Percentiles rank a stretch among this genome's conserved stretches.
Conservation (phyloP, 1,140 invertebrate genomes). For the Pseudomyrmex sp. region DNA sequence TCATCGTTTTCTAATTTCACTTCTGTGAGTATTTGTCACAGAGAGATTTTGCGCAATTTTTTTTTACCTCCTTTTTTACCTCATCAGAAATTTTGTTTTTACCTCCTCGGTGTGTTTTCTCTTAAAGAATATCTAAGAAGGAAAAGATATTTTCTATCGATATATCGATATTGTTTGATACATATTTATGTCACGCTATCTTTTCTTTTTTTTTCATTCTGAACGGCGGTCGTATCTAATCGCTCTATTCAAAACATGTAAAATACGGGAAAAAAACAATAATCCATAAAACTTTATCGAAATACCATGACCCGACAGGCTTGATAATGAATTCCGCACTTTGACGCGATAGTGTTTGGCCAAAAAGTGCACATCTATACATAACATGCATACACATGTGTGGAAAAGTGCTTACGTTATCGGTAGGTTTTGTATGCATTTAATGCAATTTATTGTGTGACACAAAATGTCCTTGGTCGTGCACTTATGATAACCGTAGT, state of each 20-base stretch:
- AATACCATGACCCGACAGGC: not conserved
- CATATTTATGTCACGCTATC: not conserved
- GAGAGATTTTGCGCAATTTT: not conserved
- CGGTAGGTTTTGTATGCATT: not conserved
- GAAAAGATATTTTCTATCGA: no score
- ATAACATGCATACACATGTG: no score
- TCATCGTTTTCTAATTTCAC: slow-evolving; percentile 1
- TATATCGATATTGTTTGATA: not conserved
- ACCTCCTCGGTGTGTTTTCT: no score
- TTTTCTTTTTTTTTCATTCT: slow-evolving; percentile 6
- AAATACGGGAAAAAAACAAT: not conserved
- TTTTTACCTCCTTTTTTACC: not conserved
- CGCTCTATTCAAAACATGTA: slow-evolving; percentile 12
- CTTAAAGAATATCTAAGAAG: no score
- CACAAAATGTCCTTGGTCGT: slow-evolving; percentile 8
- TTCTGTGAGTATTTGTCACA: not conserved
- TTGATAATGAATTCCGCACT: not conserved
- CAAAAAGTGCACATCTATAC: not conserved
- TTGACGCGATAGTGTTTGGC: not conserved
- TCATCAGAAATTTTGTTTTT: no score
- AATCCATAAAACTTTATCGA: slow-evolving; percentile 17
- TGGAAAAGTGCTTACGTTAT: not conserved
- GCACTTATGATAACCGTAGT: slow-evolving; percentile 42
- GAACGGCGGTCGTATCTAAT: slow-evolving; percentile 9
- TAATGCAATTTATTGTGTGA: slow-evolving; percentile 21